Conservation (phyloP, 2,797 vertebrate species). For the Epinephelus coioides region DNA sequence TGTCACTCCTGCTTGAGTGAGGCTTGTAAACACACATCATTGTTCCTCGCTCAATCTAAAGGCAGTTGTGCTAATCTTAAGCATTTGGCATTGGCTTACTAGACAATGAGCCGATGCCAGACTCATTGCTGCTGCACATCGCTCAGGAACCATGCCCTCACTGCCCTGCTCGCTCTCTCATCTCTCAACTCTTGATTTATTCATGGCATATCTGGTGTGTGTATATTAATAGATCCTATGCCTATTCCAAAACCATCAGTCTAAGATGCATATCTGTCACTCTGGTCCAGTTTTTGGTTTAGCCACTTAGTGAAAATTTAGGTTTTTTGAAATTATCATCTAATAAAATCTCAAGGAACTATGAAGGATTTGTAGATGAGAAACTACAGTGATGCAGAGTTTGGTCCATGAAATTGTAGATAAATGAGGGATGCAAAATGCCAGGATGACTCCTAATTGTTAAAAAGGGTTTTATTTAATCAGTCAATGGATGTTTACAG, state of each 20-base stretch:
- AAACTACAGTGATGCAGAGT: background rate
- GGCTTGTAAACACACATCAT: constrained; percentile 45
- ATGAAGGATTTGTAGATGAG: constrained; percentile 17
- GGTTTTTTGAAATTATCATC: constrained; percentile 20
- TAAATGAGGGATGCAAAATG: constrained; percentile 6
- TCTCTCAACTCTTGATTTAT: constrained; percentile 66
- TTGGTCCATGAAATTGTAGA: constrained; percentile 14
- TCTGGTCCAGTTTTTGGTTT: constrained; percentile 41
- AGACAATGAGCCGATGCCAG: constrained; percentile 20
- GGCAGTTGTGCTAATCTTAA: constrained; percentile 49
- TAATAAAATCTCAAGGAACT: constrained; percentile 17
- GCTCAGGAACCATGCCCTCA: constrained; percentile 38
- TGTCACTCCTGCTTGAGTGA: constrained; percentile 36
- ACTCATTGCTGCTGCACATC: constrained; percentile 25
- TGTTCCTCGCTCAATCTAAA: constrained; percentile 53
- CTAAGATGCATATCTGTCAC: constrained; percentile 61
- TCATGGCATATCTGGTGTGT: constrained; percentile 62
- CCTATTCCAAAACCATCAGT: constrained; percentile 52
- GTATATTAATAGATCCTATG: constrained; percentile 71
- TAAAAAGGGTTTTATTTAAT: background rate
- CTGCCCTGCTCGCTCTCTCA: constrained; percentile 21
- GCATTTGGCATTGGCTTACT: constrained; percentile 16
- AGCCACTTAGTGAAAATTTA: background rate
- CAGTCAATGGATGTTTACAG: constrained; percentile 33
- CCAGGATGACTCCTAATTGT: constrained; percentile 12